These are phyloP conservation scores for Magallana nippona DNA, from an alignment of 2,888 invertebrate genomes.

Conservation along the genomic window DNA sequence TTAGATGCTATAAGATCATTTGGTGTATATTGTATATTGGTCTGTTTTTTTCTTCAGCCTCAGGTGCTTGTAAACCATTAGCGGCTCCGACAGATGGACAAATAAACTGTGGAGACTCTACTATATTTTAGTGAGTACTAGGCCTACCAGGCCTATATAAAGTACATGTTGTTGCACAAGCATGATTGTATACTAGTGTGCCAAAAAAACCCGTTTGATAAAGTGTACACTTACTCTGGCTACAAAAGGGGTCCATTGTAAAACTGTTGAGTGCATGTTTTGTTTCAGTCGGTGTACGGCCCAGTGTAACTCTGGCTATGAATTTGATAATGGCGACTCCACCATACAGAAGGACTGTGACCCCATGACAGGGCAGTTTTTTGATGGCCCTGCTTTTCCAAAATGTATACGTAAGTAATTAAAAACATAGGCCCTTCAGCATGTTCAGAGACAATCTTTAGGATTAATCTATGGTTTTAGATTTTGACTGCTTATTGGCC, in stretches of 20 bases:
- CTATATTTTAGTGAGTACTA: conserved; percentile 62
- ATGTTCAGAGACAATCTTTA: too few relatives aligned
- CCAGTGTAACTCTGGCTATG: conserved; percentile 66
- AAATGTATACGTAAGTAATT: conserved; percentile 67
- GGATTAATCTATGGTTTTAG: too few relatives aligned
- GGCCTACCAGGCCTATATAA: too few relatives aligned
- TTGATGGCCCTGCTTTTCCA: conserved; percentile 59
- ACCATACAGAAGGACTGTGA: conserved; percentile 67
- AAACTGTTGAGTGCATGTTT: not conserved
- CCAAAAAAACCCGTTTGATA: too few relatives aligned
- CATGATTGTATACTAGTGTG: not conserved
- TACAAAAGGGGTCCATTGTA: not conserved
- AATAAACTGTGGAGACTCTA: conserved; percentile 59
- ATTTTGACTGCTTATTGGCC: too few relatives aligned
- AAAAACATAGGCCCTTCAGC: too few relatives aligned
- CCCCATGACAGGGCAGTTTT: conserved; percentile 64
- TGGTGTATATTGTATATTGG: not conserved
- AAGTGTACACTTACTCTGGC: not conserved
- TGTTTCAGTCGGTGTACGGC: conserved; percentile 68
- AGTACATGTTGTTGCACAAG: too few relatives aligned
- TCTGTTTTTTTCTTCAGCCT: conserved; percentile 12
- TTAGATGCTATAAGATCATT: not conserved
- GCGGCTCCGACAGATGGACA: conserved; percentile 57
- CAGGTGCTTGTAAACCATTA: conserved; percentile 55
- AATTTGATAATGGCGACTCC: conserved; percentile 58